Evolutionary conservation across 2,888 invertebrate genomes (phyloP).

Genomic region (Hirtodrosophila alboralis): DNA sequence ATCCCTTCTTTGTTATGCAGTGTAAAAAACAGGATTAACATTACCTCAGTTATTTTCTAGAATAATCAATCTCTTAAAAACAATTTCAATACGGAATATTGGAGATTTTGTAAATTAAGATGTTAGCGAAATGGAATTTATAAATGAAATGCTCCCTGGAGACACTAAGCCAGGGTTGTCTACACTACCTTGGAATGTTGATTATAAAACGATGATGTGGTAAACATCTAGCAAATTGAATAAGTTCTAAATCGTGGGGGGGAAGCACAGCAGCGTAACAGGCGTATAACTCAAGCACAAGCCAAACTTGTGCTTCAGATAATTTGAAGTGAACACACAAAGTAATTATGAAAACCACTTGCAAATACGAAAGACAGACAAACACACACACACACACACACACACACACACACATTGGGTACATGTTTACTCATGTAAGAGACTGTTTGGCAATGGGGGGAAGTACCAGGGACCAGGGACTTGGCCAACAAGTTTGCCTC

Average conservation of each 20-base stretch:
- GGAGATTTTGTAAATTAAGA: background rate
- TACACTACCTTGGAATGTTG: slow-evolving; percentile 19
- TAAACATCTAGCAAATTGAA: slow-evolving; percentile 56
- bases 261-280: background rate
- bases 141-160: too few relatives aligned
- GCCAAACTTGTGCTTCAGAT: slow-evolving; percentile 48
- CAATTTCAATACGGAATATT: too few relatives aligned
- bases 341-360: slow-evolving; percentile 79
- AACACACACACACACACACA: slow-evolving; percentile 16
- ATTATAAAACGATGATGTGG: slow-evolving; percentile 52
- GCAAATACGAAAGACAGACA: slow-evolving; percentile 58
- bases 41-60: too few relatives aligned
- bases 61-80: too few relatives aligned
- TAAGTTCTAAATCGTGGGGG: slow-evolving; percentile 47
- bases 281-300: slow-evolving; percentile 24
- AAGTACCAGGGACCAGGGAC: slow-evolving; percentile 9
- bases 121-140: slow-evolving; percentile 6
- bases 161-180: background rate
- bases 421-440: slow-evolving; percentile 63
- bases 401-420: slow-evolving; percentile 7
- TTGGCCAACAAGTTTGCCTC: slow-evolving; percentile 52
- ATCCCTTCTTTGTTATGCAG: background rate
- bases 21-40: too few relatives aligned
- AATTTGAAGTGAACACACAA: slow-evolving; percentile 70
- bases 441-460: slow-evolving; percentile 52